phyloP scores from a whole-genome alignment of 2,888 invertebrate genomes.

The Emesis furor region DNA sequence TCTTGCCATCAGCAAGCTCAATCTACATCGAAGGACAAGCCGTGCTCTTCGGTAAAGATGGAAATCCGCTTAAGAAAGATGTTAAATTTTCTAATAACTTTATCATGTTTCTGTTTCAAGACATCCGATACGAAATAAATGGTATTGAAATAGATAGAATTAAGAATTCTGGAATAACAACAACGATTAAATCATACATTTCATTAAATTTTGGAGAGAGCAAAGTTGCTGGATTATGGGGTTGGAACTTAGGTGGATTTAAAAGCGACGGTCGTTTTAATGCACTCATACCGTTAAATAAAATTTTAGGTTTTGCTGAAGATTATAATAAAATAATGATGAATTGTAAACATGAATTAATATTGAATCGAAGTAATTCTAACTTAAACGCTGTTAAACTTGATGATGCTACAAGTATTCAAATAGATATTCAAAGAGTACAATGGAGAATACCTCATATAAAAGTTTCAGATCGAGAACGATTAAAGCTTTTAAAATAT shows the following conservation, averaged over 20 bases:
- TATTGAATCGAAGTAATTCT: slow-evolving; percentile 3
- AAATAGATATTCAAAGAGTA: neutral
- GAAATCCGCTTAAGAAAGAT: neutral
- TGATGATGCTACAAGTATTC: neutral
- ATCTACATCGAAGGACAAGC: neutral
- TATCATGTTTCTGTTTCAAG: neutral
- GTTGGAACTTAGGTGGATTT: neutral
- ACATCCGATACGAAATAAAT: neutral
- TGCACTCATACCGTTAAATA: neutral
- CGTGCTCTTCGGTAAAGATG: neutral
- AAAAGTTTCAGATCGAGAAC: neutral
- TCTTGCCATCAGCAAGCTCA: slow-evolving; percentile 39
- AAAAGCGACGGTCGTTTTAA: neutral
- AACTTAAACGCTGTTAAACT: neutral
- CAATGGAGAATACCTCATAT: neutral
- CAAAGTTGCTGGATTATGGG: neutral
- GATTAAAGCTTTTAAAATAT: neutral
- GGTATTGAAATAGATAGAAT: neutral
- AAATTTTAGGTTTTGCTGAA: slow-evolving; percentile 1
- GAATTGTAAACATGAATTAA: neutral
- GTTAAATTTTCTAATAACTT: neutral
- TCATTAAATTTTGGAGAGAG: neutral
- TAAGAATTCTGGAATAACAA: neutral
- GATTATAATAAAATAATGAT: slow-evolving; percentile 2
- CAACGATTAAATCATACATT: neutral